Conservation (phyloP, 2,888 invertebrate species). For the Yponomeuta sedellus region DNA sequence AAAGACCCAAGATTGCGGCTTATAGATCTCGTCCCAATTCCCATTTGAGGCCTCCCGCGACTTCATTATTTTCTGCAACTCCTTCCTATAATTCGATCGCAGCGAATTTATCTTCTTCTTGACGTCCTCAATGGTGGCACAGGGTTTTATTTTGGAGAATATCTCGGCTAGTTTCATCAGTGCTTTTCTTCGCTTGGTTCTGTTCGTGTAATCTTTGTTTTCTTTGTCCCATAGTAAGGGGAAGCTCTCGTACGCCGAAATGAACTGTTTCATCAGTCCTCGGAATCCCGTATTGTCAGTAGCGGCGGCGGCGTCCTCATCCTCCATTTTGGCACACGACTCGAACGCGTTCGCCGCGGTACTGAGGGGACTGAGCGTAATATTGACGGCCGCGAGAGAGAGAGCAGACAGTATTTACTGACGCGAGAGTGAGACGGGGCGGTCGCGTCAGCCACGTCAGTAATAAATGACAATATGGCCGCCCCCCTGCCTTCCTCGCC, state of each 20-base stretch:
- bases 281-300: not conserved
- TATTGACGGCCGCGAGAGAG: not conserved
- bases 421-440: not conserved
- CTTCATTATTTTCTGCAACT: not conserved
- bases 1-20: not conserved
- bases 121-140: not conserved
- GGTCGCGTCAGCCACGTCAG: not conserved
- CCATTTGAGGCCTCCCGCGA: not conserved
- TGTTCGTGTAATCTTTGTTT: not conserved
- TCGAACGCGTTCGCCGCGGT: not conserved
- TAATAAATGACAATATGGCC: conserved; percentile 1
- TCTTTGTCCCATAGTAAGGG: not conserved
- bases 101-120: not conserved
- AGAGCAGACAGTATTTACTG: not conserved
- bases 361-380: not conserved
- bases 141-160: not conserved
- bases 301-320: not conserved
- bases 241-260: not conserved
- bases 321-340: not conserved
- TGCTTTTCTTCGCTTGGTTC: not conserved
- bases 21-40: not conserved
- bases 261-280: not conserved
- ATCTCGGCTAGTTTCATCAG: not conserved
- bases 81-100: not conserved
- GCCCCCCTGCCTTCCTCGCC: not conserved